These are phyloP conservation scores for Lochmaea capreae DNA, from an alignment of 2,888 invertebrate genomes.

Conservation along the genomic window DNA sequence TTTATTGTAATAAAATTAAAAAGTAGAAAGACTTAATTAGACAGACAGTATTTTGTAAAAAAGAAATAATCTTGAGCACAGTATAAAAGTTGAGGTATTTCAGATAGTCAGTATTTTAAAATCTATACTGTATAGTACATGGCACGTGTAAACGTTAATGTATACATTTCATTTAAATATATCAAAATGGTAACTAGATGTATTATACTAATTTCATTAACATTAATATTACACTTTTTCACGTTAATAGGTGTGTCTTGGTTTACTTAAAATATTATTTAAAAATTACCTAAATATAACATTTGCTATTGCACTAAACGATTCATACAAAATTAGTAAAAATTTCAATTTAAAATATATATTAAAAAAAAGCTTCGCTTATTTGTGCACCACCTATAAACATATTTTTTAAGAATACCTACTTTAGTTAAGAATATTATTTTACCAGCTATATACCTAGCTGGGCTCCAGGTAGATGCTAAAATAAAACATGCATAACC, in stretches of 20 bases:
- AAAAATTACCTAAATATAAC: conserved; percentile 16
- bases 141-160: conserved; percentile 47
- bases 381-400: conserved; percentile 21
- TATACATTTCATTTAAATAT: conserved; percentile 42
- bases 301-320: conserved; percentile 31
- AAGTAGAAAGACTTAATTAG: conserved; percentile 38
- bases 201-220: conserved; percentile 44
- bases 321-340: conserved; percentile 15
- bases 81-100: conserved; percentile 49
- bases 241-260: conserved; percentile 31
- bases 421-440: conserved; percentile 4
- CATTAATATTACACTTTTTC: conserved; percentile 35
- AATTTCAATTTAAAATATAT: conserved; percentile 22
- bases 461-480: background rate
- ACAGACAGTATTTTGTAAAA: conserved; percentile 45
- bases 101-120: conserved; percentile 41
- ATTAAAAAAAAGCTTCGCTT: conserved; percentile 5
- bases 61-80: conserved; percentile 47
- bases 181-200: conserved; percentile 47
- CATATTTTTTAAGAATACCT: conserved; percentile 16
- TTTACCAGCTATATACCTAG: background rate
- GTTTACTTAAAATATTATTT: conserved; percentile 2
- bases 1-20: conserved; percentile 33
- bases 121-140: conserved; percentile 46
- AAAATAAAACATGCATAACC: background rate